Conservation (phyloP, 1,140 invertebrate species). For the Dryas iulia region DNA sequence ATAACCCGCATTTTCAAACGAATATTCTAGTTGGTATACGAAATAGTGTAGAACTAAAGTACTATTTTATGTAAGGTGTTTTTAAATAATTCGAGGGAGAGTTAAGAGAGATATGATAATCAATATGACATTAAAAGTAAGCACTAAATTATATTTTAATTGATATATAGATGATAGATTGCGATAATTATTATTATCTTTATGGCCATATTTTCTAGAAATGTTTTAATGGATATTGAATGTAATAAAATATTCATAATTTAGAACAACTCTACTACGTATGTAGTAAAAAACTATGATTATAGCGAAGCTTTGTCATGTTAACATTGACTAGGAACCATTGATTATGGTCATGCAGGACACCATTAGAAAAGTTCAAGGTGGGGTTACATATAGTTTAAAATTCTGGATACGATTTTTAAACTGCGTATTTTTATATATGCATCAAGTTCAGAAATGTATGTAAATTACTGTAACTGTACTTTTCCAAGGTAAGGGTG, state of each 20-base stretch:
- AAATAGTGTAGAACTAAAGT: background rate
- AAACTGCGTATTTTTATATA: background rate
- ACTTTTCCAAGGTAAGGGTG: too few relatives aligned
- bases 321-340: slow-evolving; percentile 19
- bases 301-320: slow-evolving; percentile 42
- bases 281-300: slow-evolving; percentile 40
- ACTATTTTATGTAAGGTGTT: background rate
- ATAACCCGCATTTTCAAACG: background rate
- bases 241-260: slow-evolving; percentile 26
- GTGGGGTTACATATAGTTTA: background rate
- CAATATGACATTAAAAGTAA: background rate
- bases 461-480: too few relatives aligned
- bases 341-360: background rate
- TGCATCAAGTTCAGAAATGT: too few relatives aligned
- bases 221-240: slow-evolving; percentile 30
- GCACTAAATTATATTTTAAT: background rate
- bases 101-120: background rate
- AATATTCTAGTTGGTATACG: background rate
- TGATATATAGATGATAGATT: background rate
- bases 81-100: background rate
- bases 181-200: background rate
- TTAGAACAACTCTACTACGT: slow-evolving; percentile 26
- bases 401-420: slow-evolving; percentile 5
- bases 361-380: slow-evolving; percentile 30
- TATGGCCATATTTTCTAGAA: slow-evolving; percentile 12